phyloP scores from a whole-genome alignment of 1,140 invertebrate genomes.

The Maniola jurtina region DNA sequence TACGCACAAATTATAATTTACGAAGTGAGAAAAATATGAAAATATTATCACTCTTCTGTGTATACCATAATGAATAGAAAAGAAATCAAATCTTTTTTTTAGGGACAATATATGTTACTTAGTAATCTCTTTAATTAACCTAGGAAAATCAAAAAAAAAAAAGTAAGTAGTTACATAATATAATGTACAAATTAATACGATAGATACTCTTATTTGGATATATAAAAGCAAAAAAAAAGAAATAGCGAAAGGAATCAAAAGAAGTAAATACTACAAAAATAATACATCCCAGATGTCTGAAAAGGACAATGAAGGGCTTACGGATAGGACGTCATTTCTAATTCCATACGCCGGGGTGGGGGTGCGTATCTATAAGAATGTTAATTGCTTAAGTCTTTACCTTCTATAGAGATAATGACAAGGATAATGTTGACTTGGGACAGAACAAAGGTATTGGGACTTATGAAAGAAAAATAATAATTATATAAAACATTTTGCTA shows the following conservation, averaged over 20 bases:
- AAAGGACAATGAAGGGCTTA: slow-evolving; percentile 23
- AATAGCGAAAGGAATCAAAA: slow-evolving; percentile 2
- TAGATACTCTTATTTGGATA: neutral
- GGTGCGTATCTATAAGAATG: slow-evolving; percentile 53
- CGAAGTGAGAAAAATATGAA: neutral
- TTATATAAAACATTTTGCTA: neutral
- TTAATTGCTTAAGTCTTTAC: slow-evolving; percentile 66
- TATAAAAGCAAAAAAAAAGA: neutral
- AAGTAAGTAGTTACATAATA: no score
- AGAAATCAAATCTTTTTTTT: no score
- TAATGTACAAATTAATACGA: no score
- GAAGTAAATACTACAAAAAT: neutral
- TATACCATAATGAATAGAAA: neutral
- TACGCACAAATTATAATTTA: neutral
- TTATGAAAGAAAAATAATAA: neutral
- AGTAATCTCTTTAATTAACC: no score
- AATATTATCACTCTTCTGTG: neutral
- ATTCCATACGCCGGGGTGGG: slow-evolving; percentile 20
- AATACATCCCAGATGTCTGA: slow-evolving; percentile 33
- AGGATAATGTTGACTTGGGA: slow-evolving; percentile 11
- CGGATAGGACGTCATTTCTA: slow-evolving; percentile 21
- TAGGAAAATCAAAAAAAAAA: no score
- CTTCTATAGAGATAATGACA: slow-evolving; percentile 31
- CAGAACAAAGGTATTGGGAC: neutral
- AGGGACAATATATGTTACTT: no score